Conservation (phyloP, 2,797 vertebrate genomes). For the Acridotheres tristis region DNA sequence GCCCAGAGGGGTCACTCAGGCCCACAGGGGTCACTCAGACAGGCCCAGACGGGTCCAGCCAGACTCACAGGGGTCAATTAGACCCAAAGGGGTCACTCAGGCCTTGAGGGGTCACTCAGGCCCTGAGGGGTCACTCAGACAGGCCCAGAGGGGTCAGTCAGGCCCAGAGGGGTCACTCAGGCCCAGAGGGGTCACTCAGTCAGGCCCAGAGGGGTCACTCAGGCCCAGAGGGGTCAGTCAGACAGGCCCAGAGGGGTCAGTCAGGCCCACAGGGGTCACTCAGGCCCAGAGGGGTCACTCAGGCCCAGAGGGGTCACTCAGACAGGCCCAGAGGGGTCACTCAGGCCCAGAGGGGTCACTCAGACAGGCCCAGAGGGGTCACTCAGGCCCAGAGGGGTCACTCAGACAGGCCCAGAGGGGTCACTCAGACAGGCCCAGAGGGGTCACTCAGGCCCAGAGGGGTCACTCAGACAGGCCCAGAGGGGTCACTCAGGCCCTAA, state of each 20-base stretch:
- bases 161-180: background rate
- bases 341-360: background rate
- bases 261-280: background rate
- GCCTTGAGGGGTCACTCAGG: background rate
- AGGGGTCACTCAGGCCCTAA: accelerated
- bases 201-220: too few relatives aligned
- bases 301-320: background rate
- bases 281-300: background rate
- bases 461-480: background rate
- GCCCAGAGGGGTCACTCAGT: background rate
- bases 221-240: too few relatives aligned
- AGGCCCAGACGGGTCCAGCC: too few relatives aligned
- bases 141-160: background rate
- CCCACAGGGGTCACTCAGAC: too few relatives aligned
- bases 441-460: background rate
- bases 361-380: background rate
- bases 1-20: background rate
- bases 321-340: background rate
- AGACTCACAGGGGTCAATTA: too few relatives aligned
- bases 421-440: background rate
- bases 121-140: background rate
- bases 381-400: too few relatives aligned
- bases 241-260: background rate
- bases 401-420: background rate
- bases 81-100: background rate